phyloP scores from a whole-genome alignment of 2,113 vertebrate genomes.

The Catharus fuscescens region DNA sequence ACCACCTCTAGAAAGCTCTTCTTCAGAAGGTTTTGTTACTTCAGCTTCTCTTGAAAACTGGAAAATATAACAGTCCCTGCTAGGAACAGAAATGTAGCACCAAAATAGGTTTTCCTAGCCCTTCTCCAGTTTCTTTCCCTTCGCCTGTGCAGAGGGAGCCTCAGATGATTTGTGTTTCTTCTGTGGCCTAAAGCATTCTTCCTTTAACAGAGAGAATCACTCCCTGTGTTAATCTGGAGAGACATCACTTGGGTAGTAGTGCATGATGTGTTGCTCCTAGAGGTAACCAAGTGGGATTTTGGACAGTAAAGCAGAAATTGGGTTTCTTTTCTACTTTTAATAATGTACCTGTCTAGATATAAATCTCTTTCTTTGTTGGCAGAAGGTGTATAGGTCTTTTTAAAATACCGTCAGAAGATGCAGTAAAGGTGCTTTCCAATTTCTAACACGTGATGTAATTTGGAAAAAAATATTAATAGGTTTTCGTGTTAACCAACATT shows the following conservation, averaged over 20 bases:
- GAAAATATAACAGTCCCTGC: background rate
- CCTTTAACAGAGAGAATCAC: background rate
- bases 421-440: background rate
- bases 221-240: background rate
- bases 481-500: background rate
- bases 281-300: background rate
- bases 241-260: background rate
- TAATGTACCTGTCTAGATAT: background rate
- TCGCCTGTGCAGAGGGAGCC: background rate
- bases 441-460: background rate
- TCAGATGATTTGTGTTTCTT: background rate
- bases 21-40: background rate
- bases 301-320: background rate
- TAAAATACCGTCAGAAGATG: background rate
- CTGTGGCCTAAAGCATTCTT: background rate
- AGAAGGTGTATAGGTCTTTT: background rate
- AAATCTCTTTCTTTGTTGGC: background rate
- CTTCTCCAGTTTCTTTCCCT: background rate
- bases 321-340: background rate
- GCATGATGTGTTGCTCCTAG: background rate
- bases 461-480: background rate
- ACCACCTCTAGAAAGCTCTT: background rate
- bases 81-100: background rate
- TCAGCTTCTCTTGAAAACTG: background rate
- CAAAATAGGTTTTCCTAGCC: background rate